A percentile compares a stretch with the other conserved stretches of the same genome.
Evolutionary conservation across 2,797 vertebrate genomes (phyloP).

Genomic region (Manis javanica): DNA sequence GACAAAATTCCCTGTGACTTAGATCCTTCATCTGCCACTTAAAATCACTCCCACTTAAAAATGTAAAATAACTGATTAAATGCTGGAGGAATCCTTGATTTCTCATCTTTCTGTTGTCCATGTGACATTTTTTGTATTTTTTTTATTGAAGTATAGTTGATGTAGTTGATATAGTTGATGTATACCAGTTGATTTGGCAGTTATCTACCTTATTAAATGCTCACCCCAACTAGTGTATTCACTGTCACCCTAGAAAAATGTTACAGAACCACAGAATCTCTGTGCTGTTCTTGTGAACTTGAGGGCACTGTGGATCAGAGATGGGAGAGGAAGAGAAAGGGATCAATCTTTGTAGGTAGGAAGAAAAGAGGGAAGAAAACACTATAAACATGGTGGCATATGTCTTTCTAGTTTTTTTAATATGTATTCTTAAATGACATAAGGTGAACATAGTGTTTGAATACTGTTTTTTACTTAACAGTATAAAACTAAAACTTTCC

Average conservation of each 20-base stretch:
- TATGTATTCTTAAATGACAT: background rate
- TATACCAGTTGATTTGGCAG: too few relatives aligned
- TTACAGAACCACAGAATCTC: too few relatives aligned
- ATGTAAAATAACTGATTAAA: background rate
- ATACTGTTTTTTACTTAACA: background rate
- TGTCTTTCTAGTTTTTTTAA: background rate
- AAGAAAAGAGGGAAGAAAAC: background rate
- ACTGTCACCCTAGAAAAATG: too few relatives aligned
- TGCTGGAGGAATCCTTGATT: background rate
- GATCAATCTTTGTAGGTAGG: too few relatives aligned
- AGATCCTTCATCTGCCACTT: background rate
- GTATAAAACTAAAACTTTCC: background rate
- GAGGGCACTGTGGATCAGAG: background rate
- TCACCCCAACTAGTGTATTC: too few relatives aligned
- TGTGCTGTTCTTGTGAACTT: background rate
- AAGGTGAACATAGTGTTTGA: background rate
- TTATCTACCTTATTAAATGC: too few relatives aligned
- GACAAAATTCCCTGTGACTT: background rate
- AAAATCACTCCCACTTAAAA: constrained; percentile 35
- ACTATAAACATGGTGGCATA: background rate
- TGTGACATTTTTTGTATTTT: too few relatives aligned
- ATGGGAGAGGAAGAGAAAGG: background rate
- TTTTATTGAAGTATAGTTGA: too few relatives aligned
- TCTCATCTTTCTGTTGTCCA: background rate
- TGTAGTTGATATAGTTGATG: too few relatives aligned